Base-by-base conservation (phyloP, 2,797 vertebrate species). In the Acanthurus lineatus region DNA sequence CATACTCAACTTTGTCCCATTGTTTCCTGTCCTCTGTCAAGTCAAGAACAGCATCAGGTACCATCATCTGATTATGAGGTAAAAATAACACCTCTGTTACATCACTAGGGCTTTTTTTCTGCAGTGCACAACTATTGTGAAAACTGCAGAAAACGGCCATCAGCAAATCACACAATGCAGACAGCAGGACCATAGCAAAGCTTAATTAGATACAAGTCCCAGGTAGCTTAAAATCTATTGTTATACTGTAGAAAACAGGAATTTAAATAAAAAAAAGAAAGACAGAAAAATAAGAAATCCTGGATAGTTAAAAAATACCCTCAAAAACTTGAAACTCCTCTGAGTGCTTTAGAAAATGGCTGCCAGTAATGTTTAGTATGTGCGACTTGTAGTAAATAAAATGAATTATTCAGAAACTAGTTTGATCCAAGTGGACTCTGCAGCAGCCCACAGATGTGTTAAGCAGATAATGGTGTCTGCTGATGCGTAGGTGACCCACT, bases 281-380 rank as follows among this genome's bases (percentile, higher is more conserved):
- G 54, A 14, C 5, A 11, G n/a, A 47, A 71, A 35, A 12, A 32
- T 44, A 57, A 57, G 16, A 10, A 40, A 53, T 63, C 9, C 10
- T 42, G 15, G 7, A 58, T 9, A 38, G 63, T 38, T 38, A 51
- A 11, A 68, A 47, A 54, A 53, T 19, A 48, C 20, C 9, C 20
- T 20, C 3, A 22, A 10, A 15, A 38, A 8, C 54, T 5, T 32
- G 11, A 59, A 59, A n/a, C n/a, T 44, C 35, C 5, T 38, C 35
- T 17, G n/a, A 35, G 54, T 9, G 11, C 4, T 61, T 45, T 75
- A 76, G 71, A 71, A 79, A 51, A 15, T 25, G 22, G n/a, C 58
- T 63, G 74, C 45, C 28, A 48, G 54, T 32, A 7, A 28, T 16
- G 38, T 45, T 11, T 14, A 38, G 35, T 51, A 9, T 45, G 59